Percentiles rank a stretch among this genome's conserved stretches.
These are phyloP conservation scores for Hecatera dysodea DNA, from an alignment of 2,888 invertebrate genomes.

Conservation along the genomic window DNA sequence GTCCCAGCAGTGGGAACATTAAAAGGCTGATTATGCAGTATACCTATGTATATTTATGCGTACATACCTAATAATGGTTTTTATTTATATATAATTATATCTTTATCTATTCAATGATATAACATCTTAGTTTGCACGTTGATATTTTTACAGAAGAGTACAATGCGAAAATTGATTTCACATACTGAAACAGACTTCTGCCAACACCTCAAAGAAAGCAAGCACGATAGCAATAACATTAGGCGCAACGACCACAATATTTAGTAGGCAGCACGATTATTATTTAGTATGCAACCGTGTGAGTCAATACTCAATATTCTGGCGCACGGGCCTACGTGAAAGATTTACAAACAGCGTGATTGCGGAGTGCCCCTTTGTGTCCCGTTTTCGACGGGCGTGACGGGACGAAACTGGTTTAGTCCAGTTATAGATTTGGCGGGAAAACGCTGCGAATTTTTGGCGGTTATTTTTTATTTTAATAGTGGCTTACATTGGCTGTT, in stretches of 20 bases:
- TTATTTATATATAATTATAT: no score
- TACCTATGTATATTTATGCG: no score
- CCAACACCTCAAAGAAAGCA: not conserved
- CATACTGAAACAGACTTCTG: no score
- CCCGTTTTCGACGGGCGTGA: slow-evolving; percentile 67
- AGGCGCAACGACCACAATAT: slow-evolving; percentile 54
- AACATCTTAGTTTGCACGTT: no score
- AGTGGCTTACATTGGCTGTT: slow-evolving; percentile 2
- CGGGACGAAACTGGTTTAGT: slow-evolving; percentile 66
- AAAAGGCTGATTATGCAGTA: no score
- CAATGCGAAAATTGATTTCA: no score
- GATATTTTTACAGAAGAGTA: no score
- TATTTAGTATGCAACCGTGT: slow-evolving; percentile 74
- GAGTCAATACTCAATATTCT: slow-evolving; percentile 72
- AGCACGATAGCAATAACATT: slow-evolving; percentile 47
- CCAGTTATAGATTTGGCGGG: slow-evolving; percentile 57
- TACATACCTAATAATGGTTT: no score
- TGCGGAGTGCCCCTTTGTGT: slow-evolving; percentile 71
- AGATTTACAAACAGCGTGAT: slow-evolving; percentile 71
- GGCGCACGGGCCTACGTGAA: slow-evolving; percentile 69
- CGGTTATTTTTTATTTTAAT: slow-evolving; percentile 10
- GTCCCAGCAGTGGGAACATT: no score
- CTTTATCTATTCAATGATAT: no score
- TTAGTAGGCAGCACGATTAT: slow-evolving; percentile 70
- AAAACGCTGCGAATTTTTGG: slow-evolving; percentile 46